Percentiles rank a stretch among this genome's conserved stretches.
Evolutionary conservation across 1,140 invertebrate species (phyloP).

Genomic region (Phocides pigmalion): DNA sequence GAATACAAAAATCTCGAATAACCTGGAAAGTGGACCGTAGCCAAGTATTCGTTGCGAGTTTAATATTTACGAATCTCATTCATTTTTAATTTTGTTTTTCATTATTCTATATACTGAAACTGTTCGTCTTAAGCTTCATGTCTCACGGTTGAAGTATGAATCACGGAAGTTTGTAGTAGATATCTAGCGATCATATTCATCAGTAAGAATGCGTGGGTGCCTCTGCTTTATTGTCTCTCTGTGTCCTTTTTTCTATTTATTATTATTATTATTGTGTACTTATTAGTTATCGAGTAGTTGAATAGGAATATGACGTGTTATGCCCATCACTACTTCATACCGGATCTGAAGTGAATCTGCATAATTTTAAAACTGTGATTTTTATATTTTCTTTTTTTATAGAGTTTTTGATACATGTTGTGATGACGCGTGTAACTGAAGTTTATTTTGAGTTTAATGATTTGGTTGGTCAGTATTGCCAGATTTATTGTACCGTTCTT

Average conservation of each 20-base stretch:
- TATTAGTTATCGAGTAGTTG: constrained; percentile 75
- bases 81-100: not conserved
- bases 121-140: constrained; percentile 35
- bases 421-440: constrained; percentile 60
- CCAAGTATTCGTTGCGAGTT: not conserved
- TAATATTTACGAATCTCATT: constrained; percentile 27
- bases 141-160: constrained; percentile 31
- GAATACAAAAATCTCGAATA: no score
- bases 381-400: constrained; percentile 78
- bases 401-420: constrained; percentile 80
- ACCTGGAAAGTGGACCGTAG: no score
- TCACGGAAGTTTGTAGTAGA: constrained; percentile 31
- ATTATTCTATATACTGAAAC: constrained; percentile 13
- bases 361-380: constrained; percentile 84
- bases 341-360: constrained; percentile 79
- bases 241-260: constrained; percentile 74
- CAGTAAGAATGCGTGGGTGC: constrained; percentile 68
- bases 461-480: constrained; percentile 53
- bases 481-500: constrained; percentile 50
- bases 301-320: constrained; percentile 57
- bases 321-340: constrained; percentile 73
- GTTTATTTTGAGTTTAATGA: constrained; percentile 36
- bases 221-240: constrained; percentile 78
- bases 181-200: constrained; percentile 67
- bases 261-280: constrained; percentile 72